These are phyloP conservation scores for Tauraco hartlaubi DNA, from an alignment of 2,797 vertebrate genomes.

Conservation along the genomic window DNA sequence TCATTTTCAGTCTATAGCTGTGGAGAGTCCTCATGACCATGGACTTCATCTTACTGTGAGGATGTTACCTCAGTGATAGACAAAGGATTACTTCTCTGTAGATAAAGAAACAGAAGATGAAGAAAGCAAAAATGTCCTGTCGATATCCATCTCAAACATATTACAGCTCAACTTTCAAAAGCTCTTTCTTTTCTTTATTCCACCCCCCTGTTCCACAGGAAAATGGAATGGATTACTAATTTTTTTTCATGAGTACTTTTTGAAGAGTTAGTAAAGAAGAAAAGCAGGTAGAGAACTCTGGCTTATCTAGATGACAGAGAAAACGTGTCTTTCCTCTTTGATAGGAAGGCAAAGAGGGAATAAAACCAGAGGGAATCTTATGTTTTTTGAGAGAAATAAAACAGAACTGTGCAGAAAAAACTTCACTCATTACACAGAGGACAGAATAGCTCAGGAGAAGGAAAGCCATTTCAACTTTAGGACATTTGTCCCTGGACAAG, in stretches of 20 bases:
- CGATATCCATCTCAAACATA: not conserved
- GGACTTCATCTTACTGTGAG: not conserved
- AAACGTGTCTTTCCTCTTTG: not conserved
- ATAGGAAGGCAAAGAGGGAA: not conserved
- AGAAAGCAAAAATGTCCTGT: not conserved
- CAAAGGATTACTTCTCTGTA: not conserved
- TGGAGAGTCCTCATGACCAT: not conserved
- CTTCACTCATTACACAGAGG: not conserved
- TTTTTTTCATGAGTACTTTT: not conserved
- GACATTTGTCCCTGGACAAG: not conserved
- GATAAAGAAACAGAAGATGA: not conserved
- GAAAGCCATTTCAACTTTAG: not conserved
- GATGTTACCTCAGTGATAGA: not conserved
- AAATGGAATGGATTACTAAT: not conserved
- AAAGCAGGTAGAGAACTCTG: not conserved
- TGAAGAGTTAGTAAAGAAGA: not conserved
- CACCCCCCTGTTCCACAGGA: not conserved
- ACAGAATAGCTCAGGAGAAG: not conserved
- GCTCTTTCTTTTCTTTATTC: not conserved
- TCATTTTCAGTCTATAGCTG: not conserved
- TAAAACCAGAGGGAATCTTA: not conserved
- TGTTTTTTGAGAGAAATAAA: not conserved
- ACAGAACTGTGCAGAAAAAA: not conserved
- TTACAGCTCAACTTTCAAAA: not conserved
- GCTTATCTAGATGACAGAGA: not conserved